Conservation (phyloP, 2,888 invertebrate genomes). For the Siphonodentalium dalli region DNA sequence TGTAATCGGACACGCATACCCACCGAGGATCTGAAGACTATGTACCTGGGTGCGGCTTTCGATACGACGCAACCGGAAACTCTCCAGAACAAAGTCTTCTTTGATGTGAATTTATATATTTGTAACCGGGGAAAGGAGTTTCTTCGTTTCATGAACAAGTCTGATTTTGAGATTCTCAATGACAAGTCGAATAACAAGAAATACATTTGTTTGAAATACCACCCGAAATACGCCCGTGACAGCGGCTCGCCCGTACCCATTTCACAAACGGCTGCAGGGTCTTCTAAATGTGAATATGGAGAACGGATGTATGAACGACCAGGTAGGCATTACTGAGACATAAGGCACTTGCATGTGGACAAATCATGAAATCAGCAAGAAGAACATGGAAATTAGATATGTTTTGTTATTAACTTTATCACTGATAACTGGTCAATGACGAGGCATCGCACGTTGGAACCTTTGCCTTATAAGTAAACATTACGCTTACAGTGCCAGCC, state of each 20-base stretch:
- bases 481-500: too few species aligned
- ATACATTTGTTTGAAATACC: constrained; percentile 50
- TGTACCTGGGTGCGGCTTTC: constrained; percentile 50
- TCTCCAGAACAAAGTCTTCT: constrained; percentile 55
- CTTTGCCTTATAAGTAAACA: too few species aligned
- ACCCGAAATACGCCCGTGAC: constrained; percentile 48
- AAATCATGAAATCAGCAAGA: too few species aligned
- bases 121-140: constrained; percentile 55
- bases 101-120: constrained; percentile 53
- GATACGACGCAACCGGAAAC: constrained; percentile 47
- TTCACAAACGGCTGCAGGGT: constrained; percentile 27
- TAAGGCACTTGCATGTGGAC: too few species aligned
- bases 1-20: constrained; percentile 48
- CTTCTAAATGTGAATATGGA: constrained; percentile 36
- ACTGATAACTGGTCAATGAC: too few species aligned
- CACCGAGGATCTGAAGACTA: constrained; percentile 47
- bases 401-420: too few species aligned
- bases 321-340: too few species aligned
- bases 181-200: constrained; percentile 44
- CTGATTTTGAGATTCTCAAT: constrained; percentile 47
- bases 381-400: too few species aligned
- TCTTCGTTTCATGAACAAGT: constrained; percentile 49
- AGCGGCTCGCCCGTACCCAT: constrained; percentile 36
- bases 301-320: constrained; percentile 53
- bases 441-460: too few species aligned